These are phyloP conservation scores for Rutilus rutilus DNA, from an alignment of 2,113 vertebrate genomes.

Conservation along the genomic window DNA sequence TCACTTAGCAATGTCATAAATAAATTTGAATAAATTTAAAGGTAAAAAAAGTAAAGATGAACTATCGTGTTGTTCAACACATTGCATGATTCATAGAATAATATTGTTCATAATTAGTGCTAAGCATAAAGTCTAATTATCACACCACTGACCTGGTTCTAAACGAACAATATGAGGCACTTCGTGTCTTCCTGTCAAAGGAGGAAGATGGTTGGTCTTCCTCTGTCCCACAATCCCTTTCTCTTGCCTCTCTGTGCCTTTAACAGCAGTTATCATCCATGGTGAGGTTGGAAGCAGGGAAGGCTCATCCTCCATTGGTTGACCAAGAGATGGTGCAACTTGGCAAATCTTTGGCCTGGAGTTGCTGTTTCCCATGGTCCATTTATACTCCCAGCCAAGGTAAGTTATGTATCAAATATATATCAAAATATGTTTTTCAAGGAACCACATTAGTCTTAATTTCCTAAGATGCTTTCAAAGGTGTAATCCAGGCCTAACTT, in stretches of 20 bases:
- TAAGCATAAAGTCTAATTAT: background rate
- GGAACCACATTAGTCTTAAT: background rate
- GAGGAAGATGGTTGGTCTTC: constrained; percentile 57
- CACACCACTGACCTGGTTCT: constrained; percentile 63
- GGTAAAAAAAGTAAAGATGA: background rate
- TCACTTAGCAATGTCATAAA: background rate
- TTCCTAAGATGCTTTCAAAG: background rate
- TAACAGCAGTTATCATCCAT: constrained; percentile 62
- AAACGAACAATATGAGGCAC: constrained; percentile 47
- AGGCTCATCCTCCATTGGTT: constrained; percentile 35
- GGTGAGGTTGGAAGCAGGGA: constrained; percentile 36
- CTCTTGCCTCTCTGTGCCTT: constrained; percentile 39
- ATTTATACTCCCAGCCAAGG: background rate
- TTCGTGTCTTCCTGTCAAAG: constrained; percentile 62
- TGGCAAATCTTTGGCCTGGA: constrained; percentile 66
- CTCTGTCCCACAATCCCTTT: constrained; percentile 52
- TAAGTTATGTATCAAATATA: background rate
- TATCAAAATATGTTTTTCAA: background rate
- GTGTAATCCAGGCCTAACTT: background rate
- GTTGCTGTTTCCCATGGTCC: constrained; percentile 67
- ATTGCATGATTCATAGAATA: background rate
- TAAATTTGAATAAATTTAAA: background rate
- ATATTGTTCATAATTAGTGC: background rate
- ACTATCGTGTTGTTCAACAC: background rate
- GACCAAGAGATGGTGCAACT: constrained; percentile 64